Base-by-base conservation (phyloP, 2,797 vertebrate species). In the Hoplostethus mediterraneus region DNA sequence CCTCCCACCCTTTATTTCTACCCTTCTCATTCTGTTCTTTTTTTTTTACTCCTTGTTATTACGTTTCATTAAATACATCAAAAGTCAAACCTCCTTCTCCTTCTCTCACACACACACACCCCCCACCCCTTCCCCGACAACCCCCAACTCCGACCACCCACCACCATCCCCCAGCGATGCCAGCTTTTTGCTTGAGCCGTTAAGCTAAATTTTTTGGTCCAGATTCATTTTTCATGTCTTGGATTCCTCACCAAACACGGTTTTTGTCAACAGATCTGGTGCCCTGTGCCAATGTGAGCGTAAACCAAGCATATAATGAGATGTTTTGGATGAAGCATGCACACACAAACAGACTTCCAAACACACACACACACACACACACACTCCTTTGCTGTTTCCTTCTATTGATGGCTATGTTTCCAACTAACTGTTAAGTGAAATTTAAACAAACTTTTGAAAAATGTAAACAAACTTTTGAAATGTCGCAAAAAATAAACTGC, bases 171-270 rank as follows among this genome's bases (percentile, higher is more conserved):
- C 40, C 42, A 58, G 57, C 75, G 44, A 8, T 76, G 82, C 82
- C 75, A 85, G 54, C 73, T 76, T 77, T 84, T 71, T 79, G 67
- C 81, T 73, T 75, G 74, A 86, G 80, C 80, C 10, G 73, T 79
- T 87, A 81, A 87, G 85, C 85, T 58, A 73, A 78, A 75, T 21
- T 21, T 80, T 80, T 85, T 85, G 71, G 73, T 84, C 67, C 69
- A 61, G 76, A 86, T 84, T 87, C 55, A 80, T 85, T 89, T 89
- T 87, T 71, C 69, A 81, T 81, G 83, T 84, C 73, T 86, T 84
- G 80, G 81, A 86, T 80, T 68, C 82, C 66, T 76, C 75, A 81
- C 76, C 75, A 84, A 81, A 83, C 80, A 75, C 21, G 21, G n/a
- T 82, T 81, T 82, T 80, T 79, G 83, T 85, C 81, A 81, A 84